Conservation (phyloP, 2,888 invertebrate genomes). For the Stictocephala bisonia region DNA sequence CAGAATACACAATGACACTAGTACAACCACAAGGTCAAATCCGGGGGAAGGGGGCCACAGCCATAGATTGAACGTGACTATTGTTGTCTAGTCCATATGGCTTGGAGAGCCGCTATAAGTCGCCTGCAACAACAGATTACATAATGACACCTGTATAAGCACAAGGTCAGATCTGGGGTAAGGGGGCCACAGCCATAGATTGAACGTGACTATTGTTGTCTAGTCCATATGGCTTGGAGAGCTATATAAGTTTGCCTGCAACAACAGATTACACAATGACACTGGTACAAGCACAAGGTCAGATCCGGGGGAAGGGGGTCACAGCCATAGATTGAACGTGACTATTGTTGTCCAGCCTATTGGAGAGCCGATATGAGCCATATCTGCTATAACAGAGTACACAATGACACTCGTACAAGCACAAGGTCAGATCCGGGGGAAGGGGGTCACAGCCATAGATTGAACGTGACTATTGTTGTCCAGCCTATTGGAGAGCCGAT, state of each 20-base stretch:
- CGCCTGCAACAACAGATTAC: slow-evolving; percentile 52
- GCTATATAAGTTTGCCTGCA: slow-evolving; percentile 55
- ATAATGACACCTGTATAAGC: neutral
- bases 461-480: slow-evolving; percentile 18
- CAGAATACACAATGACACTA: neutral
- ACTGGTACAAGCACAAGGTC: neutral
- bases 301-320: slow-evolving; percentile 15
- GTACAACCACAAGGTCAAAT: no score
- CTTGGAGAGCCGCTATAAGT: slow-evolving; percentile 56
- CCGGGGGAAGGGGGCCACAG: slow-evolving; percentile 25
- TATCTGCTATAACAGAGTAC: slow-evolving; percentile 52
- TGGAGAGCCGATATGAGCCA: slow-evolving; percentile 56
- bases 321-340: slow-evolving; percentile 30
- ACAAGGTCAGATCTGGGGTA: no score
- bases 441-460: slow-evolving; percentile 32
- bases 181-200: slow-evolving; percentile 31
- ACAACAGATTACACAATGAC: slow-evolving; percentile 21
- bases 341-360: slow-evolving; percentile 35
- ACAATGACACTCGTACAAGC: no score
- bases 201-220: slow-evolving; percentile 18
- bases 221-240: slow-evolving; percentile 52
- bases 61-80: slow-evolving; percentile 19
- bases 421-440: no score
- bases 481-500: slow-evolving; percentile 53
- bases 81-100: slow-evolving; percentile 39